These are phyloP conservation scores for Drosophila tani DNA, from an alignment of 1,140 invertebrate genomes.

Conservation along the genomic window DNA sequence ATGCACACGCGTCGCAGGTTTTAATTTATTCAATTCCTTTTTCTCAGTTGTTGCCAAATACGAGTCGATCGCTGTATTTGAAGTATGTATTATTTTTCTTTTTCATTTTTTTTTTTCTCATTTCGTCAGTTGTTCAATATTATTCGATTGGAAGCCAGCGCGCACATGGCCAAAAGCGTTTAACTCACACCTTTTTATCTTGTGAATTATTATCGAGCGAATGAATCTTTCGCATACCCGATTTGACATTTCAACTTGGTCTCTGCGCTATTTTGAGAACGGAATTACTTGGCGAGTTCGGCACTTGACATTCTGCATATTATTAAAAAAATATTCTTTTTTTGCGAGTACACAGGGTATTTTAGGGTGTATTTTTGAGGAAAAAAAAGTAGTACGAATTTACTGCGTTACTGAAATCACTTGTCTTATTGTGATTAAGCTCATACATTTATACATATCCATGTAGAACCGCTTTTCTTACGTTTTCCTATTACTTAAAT, in stretches of 20 bases:
- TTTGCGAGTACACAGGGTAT: too few relatives aligned
- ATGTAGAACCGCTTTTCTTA: too few relatives aligned
- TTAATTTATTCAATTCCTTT: constrained; percentile 77
- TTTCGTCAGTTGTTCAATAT: constrained; percentile 49
- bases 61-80: constrained; percentile 59
- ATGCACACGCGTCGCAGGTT: constrained; percentile 70
- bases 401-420: too few relatives aligned
- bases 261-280: constrained; percentile 15
- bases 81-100: constrained; percentile 69
- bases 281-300: constrained; percentile 22
- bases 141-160: constrained; percentile 45
- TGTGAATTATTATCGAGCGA: constrained; percentile 52
- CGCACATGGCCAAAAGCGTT: constrained; percentile 63
- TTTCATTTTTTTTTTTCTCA: constrained; percentile 31
- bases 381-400: too few relatives aligned
- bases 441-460: too few relatives aligned
- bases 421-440: too few relatives aligned
- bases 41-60: constrained; percentile 54
- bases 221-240: constrained; percentile 32
- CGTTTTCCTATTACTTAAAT: too few relatives aligned
- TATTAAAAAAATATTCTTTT: background rate
- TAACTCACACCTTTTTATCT: constrained; percentile 50
- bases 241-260: constrained; percentile 41
- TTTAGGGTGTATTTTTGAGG: too few relatives aligned
- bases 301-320: constrained; percentile 19